These are phyloP conservation scores for Meteorus sp. DNA, from an alignment of 1,140 invertebrate species.

Conservation along the genomic window DNA sequence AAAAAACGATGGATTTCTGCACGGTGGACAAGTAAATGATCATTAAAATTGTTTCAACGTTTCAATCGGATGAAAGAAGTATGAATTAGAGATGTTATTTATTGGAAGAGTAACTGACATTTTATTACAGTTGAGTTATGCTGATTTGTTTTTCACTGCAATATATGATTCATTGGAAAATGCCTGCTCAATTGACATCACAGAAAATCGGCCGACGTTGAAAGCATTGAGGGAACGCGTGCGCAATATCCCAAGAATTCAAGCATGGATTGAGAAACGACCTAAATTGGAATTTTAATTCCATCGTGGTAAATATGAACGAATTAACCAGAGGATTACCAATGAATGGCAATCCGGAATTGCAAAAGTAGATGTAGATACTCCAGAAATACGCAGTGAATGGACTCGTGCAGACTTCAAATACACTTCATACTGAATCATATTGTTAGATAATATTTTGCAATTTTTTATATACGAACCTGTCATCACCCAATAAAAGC, in stretches of 20 bases:
- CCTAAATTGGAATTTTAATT: constrained; percentile 61
- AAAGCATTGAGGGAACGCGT: constrained; percentile 60
- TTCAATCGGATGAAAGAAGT: too few species aligned
- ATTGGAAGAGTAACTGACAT: too few species aligned
- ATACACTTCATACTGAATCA: too few species aligned
- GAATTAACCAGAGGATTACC: too few species aligned
- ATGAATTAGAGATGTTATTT: too few species aligned
- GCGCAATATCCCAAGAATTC: constrained; percentile 59
- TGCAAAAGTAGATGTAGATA: too few species aligned
- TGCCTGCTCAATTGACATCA: constrained; percentile 57
- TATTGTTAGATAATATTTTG: too few species aligned
- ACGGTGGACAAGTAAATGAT: constrained; percentile 49
- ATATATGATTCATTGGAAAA: constrained; percentile 63
- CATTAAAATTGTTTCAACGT: constrained; percentile 24
- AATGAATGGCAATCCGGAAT: too few species aligned
- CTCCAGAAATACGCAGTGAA: too few species aligned
- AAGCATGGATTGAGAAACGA: constrained; percentile 64
- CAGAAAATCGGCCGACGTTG: constrained; percentile 60
- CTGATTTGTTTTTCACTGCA: constrained; percentile 65
- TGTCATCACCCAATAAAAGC: too few species aligned
- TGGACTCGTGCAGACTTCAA: too few species aligned
- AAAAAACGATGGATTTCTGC: constrained; percentile 50
- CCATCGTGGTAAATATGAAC: background rate
- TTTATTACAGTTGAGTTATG: constrained; percentile 64
- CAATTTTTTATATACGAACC: too few species aligned